A percentile compares a stretch with the other conserved stretches of the same genome.
Evolutionary conservation across 1,140 invertebrate species (phyloP).

Genomic region (Penaeus japonicus): DNA sequence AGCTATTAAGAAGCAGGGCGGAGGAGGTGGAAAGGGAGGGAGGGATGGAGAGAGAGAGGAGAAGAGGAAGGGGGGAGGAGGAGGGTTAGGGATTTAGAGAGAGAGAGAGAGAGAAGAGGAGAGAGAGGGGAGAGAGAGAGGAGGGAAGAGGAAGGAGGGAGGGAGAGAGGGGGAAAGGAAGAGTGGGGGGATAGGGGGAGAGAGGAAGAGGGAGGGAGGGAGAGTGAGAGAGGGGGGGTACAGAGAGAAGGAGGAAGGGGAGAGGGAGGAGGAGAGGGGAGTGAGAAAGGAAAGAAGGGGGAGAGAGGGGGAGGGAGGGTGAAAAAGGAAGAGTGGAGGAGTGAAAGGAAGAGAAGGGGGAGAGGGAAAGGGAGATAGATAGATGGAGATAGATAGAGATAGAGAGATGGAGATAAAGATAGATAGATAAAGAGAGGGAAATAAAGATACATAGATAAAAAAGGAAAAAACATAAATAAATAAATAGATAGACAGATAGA

Average conservation of each 20-base stretch:
- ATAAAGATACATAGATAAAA: neutral
- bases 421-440: neutral
- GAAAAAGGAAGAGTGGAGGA: neutral
- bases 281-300: neutral
- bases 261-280: too few relatives aligned
- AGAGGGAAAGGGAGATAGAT: neutral
- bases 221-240: neutral
- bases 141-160: neutral
- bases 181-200: neutral
- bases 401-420: neutral
- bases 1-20: too few relatives aligned
- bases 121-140: too few relatives aligned
- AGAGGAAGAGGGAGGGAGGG: neutral
- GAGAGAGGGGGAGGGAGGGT: too few relatives aligned
- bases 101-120: neutral
- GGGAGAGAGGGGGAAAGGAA: neutral
- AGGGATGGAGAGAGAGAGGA: neutral
- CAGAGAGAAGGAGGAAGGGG: neutral
- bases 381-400: neutral
- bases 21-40: neutral
- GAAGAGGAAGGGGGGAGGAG: neutral
- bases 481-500: neutral
- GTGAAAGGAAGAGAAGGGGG: neutral
- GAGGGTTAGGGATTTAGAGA: too few relatives aligned
- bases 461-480: neutral